Evolutionary conservation across 2,113 vertebrate species (phyloP), one percentile per base, ranked within the genome.

Genomic region (Pao palembangensis): DNA sequence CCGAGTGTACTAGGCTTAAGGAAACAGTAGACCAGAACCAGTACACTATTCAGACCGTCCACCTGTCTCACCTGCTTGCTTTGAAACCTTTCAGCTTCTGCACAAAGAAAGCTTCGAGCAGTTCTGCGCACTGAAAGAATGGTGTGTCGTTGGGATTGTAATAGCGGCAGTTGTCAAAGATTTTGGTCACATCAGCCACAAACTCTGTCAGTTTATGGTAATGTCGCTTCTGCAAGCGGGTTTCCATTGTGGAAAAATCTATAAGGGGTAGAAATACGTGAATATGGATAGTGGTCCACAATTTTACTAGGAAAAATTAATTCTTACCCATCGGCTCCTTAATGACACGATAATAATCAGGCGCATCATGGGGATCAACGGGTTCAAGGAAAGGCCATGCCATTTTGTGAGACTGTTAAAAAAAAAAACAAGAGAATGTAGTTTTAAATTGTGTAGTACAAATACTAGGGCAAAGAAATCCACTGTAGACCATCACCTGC

Each of bases 131-230:
- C 82, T 99, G 95, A 88, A 95, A 98, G 81, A 99, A 99, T 72
- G 95, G 94, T 52, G 97, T 98, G 88, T 99, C 97, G 54, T 94
- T 96, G 61, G 97, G 96, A 88, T 99, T 99, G 93, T 99, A 99
- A 76, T 98, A 99, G 91, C 97, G 97, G 88, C 97, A 99, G 91
- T 99, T 99, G 90, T 99, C 97, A 72, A 99, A 99, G 88, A 99
- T 96, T 98, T 99, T 99, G 96, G 97, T 99, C 96, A 99, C 96
- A 82, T 99, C 97, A 58, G 96, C 97, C 89, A 99, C 97, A 76
- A 98, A 99, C 89, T 99, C 97, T 0, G 97, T 98, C 79, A 99
- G 93, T 82, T 98, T 99, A 88, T 92, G 94, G 90, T 99, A 99
- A 87, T 94, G 96, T 51, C 96, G 93, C 53, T 93, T 96, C 67